A percentile compares a stretch with the other conserved stretches of the same genome.
Evolutionary conservation across 2,888 invertebrate species (phyloP).

Genomic region (Busseola fusca): DNA sequence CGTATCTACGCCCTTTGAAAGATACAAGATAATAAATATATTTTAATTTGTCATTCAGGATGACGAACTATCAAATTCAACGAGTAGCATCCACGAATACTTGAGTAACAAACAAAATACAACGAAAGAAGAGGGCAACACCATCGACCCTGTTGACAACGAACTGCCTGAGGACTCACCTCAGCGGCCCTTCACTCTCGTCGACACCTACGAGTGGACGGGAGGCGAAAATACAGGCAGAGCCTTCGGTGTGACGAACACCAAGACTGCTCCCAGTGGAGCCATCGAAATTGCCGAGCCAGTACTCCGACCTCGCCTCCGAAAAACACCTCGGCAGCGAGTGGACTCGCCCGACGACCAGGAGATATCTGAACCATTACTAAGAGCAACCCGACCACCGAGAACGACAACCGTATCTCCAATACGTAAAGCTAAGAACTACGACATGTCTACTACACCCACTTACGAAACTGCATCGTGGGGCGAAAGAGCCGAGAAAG

Average conservation of each 20-base stretch:
- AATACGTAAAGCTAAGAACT: constrained; percentile 82
- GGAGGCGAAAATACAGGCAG: constrained; percentile 88
- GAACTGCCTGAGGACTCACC: constrained; percentile 82
- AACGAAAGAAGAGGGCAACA: constrained; percentile 69
- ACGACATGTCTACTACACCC: constrained; percentile 81
- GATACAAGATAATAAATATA: constrained; percentile 6
- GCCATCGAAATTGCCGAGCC: constrained; percentile 93
- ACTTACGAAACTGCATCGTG: constrained; percentile 77
- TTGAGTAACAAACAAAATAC: constrained; percentile 69
- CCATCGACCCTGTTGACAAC: constrained; percentile 80
- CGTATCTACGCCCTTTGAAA: not conserved
- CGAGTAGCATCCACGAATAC: constrained; percentile 67
- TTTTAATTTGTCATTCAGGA: constrained; percentile 65
- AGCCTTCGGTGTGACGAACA: constrained; percentile 90
- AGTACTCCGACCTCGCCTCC: constrained; percentile 90
- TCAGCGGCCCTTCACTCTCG: constrained; percentile 78
- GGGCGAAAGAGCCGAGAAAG: constrained; percentile 78
- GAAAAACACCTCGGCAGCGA: constrained; percentile 87
- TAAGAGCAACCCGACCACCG: constrained; percentile 85
- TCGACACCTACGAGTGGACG: constrained; percentile 87
- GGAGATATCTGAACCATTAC: constrained; percentile 91
- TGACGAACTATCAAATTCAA: constrained; percentile 65
- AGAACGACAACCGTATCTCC: constrained; percentile 73
- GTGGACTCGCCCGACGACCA: constrained; percentile 85
- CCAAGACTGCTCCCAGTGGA: constrained; percentile 82